Evolutionary conservation across 2,113 vertebrate species (phyloP).

Genomic region (Sapajus apella): DNA sequence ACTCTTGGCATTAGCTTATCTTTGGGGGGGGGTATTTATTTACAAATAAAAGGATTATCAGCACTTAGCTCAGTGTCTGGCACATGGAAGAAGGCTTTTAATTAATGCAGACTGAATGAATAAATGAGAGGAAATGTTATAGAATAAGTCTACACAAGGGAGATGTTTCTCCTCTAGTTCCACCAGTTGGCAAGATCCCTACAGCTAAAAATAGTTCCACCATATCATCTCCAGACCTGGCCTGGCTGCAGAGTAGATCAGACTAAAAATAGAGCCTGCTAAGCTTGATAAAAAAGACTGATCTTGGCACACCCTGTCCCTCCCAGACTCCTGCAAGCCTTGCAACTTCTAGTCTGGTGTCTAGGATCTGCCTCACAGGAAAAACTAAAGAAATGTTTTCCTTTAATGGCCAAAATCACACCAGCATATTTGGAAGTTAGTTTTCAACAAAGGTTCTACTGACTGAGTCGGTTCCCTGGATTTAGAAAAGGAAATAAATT

Average conservation of each 20-base stretch:
- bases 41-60: not conserved
- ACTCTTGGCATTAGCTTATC: not conserved
- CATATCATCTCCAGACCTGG: not conserved
- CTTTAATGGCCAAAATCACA: not conserved
- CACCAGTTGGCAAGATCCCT: not conserved
- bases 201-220: slow-evolving; percentile 39
- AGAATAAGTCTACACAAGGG: not conserved
- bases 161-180: slow-evolving; percentile 18
- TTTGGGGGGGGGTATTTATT: not conserved
- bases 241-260: not conserved
- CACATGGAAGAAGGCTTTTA: not conserved
- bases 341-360: not conserved
- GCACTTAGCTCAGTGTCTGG: not conserved
- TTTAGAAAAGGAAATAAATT: slow-evolving; percentile 13
- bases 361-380: not conserved
- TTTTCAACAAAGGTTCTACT: slow-evolving; percentile 1
- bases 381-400: not conserved
- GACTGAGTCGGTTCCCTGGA: not conserved
- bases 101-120: not conserved
- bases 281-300: not conserved
- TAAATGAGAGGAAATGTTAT: not conserved
- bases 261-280: slow-evolving; percentile 49
- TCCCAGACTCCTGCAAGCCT: not conserved
- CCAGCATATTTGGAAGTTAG: not conserved
- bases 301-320: not conserved